A percentile compares a stretch with the other conserved stretches of the same genome.
Conservation (phyloP, 2,113 vertebrate genomes). For the Bos taurus region DNA sequence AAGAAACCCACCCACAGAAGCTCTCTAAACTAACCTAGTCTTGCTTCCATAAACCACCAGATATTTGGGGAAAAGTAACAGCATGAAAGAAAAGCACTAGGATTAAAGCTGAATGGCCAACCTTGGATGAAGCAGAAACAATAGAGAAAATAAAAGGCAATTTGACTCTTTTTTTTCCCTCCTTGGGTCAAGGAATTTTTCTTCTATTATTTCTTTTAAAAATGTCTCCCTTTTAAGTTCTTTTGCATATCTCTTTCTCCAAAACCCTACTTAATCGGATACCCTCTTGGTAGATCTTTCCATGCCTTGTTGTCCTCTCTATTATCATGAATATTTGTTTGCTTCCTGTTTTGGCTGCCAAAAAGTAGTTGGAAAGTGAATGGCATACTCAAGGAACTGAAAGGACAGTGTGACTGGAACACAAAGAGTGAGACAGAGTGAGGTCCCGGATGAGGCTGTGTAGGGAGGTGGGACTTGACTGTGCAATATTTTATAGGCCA, state of each 20-base stretch:
- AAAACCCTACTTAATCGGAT: background rate
- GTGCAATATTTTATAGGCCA: background rate
- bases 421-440: too few relatives aligned
- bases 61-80: background rate
- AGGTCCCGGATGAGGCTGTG: background rate
- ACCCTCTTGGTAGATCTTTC: background rate
- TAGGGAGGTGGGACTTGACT: background rate
- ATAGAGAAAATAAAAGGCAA: background rate
- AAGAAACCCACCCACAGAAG: background rate
- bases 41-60: background rate
- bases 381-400: background rate
- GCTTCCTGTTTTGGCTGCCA: background rate
- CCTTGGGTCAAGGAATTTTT: background rate
- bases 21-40: background rate
- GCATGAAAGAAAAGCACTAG: background rate
- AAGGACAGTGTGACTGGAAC: background rate
- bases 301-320: background rate
- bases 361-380: background rate
- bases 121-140: background rate
- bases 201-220: background rate
- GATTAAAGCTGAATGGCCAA: background rate
- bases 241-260: background rate
- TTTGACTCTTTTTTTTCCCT: background rate
- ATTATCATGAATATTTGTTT: background rate
- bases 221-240: background rate